Percentiles rank a stretch among this genome's conserved stretches.
These are phyloP conservation scores for Leistus spinibarbis DNA, from an alignment of 2,888 invertebrate genomes.

Conservation along the genomic window DNA sequence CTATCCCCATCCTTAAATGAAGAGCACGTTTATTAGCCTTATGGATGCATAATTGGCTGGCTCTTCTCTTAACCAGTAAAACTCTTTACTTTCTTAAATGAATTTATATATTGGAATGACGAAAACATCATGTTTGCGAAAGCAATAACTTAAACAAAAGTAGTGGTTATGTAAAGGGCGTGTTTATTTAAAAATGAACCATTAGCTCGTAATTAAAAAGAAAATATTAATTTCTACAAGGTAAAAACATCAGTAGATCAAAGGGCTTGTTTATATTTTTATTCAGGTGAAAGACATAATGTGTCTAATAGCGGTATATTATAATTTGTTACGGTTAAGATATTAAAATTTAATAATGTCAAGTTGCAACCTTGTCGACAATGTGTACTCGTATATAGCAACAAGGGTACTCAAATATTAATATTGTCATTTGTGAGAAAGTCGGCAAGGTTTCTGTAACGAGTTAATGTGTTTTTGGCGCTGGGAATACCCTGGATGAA, in stretches of 20 bases:
- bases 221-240: too few relatives aligned
- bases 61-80: too few relatives aligned
- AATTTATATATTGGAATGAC: too few relatives aligned
- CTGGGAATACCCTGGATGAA: too few relatives aligned
- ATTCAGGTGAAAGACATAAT: not conserved
- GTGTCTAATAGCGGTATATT: not conserved
- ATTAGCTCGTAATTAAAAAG: too few relatives aligned
- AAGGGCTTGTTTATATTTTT: not conserved
- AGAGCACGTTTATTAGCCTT: not conserved
- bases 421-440: not conserved
- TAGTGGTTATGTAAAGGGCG: too few relatives aligned
- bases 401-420: not conserved
- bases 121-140: too few relatives aligned
- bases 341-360: not conserved
- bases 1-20: not conserved
- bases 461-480: not conserved
- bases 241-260: too few relatives aligned
- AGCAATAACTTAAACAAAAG: too few relatives aligned
- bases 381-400: not conserved
- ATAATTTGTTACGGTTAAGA: not conserved
- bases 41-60: too few relatives aligned
- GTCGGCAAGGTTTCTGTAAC: not conserved
- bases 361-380: not conserved
- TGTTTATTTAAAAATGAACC: too few relatives aligned
- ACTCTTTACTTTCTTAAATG: too few relatives aligned